Evolutionary conservation across 2,113 vertebrate species (phyloP), one percentile per base, ranked within the genome.

Genomic region (Scatophagus argus): DNA sequence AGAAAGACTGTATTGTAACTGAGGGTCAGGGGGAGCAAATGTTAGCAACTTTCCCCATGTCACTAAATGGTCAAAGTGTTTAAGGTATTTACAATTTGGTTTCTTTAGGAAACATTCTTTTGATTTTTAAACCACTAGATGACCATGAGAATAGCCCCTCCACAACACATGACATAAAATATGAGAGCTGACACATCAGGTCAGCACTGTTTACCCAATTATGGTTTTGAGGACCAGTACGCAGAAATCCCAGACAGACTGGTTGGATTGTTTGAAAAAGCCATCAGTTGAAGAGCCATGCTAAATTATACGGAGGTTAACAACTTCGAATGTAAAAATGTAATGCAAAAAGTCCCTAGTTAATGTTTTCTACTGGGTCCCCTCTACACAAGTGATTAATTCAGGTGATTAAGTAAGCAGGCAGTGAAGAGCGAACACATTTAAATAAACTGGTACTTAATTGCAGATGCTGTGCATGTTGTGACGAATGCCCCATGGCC

Each of bases 361-460:
- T n/a, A 73, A 77, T 63, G 67, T 73, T 65, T 70, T 43, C 66
- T 4, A 14, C 65, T 23, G 34, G 46, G 32, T 2, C 52, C 63
- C 25, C 63, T 14, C 7, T n/a, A 51, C 44, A 34, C 17, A 3
- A 73, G 31, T 9, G 19, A 71, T 51, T 13, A 23, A 49, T 16
- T 61, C 61, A 64, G 6, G 21, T 29, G 29, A 77, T 52, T 1
- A 25, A 58, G 19, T 47, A 12, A 34, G 11, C 14, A 55, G 32
- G 34, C 16, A 12, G 4, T 43, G 6, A 51, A 14, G 23, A 8
- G 36, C 44, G 4, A 70, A 67, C 5, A 59, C 5, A 51, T 66
- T 66, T 43, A 54, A 67, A 73, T 46, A 56, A 63, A 56, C 31
- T 62, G 39, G 56, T 21, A 21, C 29, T 36, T 49, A 29, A 46